phyloP scores from a whole-genome alignment of 2,113 vertebrate species.

The Cardinalis cardinalis region DNA sequence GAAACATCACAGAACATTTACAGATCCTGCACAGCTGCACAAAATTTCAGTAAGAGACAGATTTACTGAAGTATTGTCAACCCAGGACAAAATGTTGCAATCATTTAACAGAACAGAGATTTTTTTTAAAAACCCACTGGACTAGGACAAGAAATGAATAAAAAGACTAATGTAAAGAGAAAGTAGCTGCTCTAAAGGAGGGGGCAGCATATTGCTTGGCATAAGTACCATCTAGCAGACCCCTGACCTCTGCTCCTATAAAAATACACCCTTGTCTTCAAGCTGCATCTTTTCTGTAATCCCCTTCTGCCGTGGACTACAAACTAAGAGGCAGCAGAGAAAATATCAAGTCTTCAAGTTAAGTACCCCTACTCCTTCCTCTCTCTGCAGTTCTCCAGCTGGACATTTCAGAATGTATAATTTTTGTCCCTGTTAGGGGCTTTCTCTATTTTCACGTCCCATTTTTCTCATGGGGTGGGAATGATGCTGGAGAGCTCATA shows the following conservation, averaged over 20 bases:
- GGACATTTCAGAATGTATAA: not conserved
- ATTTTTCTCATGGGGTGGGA: not conserved
- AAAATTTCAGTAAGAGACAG: not conserved
- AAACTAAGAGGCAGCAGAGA: not conserved
- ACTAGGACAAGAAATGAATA: not conserved
- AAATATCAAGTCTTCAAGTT: not conserved
- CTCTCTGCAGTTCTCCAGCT: not conserved
- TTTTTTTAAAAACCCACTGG: not conserved
- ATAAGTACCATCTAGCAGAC: not conserved
- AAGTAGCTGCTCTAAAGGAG: not conserved
- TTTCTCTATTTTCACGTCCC: not conserved
- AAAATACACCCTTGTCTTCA: not conserved
- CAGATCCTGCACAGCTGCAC: not conserved
- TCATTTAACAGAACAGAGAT: not conserved
- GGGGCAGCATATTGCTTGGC: not conserved
- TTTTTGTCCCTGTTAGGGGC: not conserved
- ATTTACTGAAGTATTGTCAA: not conserved
- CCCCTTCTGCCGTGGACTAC: accelerated
- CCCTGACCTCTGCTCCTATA: not conserved
- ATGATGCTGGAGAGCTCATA: not conserved
- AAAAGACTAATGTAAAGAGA: not conserved
- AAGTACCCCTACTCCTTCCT: not conserved
- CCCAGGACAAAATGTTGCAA: not conserved
- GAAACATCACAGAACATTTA: not conserved
- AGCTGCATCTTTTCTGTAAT: not conserved